phyloP scores from a whole-genome alignment of 2,888 invertebrate species.

The Dolichomitus sp. region DNA sequence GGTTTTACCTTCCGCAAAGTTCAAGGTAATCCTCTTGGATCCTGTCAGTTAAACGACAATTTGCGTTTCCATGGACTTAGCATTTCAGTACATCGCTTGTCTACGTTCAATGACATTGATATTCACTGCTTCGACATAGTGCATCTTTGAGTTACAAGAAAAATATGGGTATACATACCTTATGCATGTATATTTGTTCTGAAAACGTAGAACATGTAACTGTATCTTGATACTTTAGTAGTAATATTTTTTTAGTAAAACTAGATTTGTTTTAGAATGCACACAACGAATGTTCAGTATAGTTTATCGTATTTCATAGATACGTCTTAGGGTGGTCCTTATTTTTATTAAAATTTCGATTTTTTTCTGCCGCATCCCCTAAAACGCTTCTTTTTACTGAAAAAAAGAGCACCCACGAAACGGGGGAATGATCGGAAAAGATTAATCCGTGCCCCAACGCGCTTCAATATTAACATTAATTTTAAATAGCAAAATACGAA shows the following conservation, averaged over 20 bases:
- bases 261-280: not conserved
- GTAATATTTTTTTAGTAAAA: not conserved
- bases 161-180: not conserved
- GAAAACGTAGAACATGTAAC: not conserved
- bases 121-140: not conserved
- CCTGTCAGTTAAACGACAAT: slow-evolving; percentile 15
- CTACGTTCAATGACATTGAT: slow-evolving; percentile 18
- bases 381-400: no score
- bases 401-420: no score
- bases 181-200: not conserved
- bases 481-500: no score
- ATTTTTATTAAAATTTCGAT: no score
- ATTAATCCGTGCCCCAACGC: no score
- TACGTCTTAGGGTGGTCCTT: no score
- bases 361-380: no score
- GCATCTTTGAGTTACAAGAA: not conserved
- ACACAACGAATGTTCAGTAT: not conserved
- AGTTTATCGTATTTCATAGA: not conserved
- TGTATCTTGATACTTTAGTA: not conserved
- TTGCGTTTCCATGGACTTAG: slow-evolving; percentile 5
- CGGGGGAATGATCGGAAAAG: no score
- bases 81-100: slow-evolving; percentile 21
- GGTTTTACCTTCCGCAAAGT: slow-evolving; percentile 89
- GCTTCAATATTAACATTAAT: no score
- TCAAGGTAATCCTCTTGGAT: slow-evolving; percentile 86